A percentile compares a stretch with the other conserved stretches of the same genome.
Conservation (phyloP, 1,140 invertebrate genomes). For the Apis laboriosa region DNA sequence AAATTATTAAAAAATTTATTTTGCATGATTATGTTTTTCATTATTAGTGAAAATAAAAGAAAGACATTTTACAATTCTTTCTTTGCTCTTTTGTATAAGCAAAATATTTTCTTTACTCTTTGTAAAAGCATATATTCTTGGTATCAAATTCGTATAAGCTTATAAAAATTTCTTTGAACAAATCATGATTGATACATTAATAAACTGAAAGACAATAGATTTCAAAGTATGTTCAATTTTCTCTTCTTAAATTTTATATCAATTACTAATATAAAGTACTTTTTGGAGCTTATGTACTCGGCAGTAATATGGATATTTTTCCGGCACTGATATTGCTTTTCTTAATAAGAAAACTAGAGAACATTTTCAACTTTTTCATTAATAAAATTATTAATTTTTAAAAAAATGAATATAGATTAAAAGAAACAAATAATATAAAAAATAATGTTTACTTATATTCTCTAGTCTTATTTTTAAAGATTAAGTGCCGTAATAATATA, state of each 20-base stretch:
- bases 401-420: neutral
- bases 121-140: neutral
- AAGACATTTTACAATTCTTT: conserved; percentile 3
- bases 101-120: neutral
- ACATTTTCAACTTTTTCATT: neutral
- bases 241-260: neutral
- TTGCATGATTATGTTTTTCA: neutral
- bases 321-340: conserved; percentile 33
- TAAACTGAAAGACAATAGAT: neutral
- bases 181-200: neutral
- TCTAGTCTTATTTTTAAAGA: conserved; percentile 14
- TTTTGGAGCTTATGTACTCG: conserved; percentile 22
- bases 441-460: conserved; percentile 18
- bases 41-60: conserved; percentile 2
- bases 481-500: neutral
- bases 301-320: conserved; percentile 27
- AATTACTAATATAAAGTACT: neutral
- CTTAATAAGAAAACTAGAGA: conserved; percentile 15
- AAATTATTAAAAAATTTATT: neutral
- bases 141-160: conserved; percentile 32
- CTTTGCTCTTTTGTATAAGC: neutral
- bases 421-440: neutral
- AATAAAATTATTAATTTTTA: neutral
- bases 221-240: neutral
- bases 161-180: conserved; percentile 4